These are phyloP conservation scores for Acrocyrtus sp. DNA, from an alignment of 2,888 invertebrate genomes.

Conservation along the genomic window DNA sequence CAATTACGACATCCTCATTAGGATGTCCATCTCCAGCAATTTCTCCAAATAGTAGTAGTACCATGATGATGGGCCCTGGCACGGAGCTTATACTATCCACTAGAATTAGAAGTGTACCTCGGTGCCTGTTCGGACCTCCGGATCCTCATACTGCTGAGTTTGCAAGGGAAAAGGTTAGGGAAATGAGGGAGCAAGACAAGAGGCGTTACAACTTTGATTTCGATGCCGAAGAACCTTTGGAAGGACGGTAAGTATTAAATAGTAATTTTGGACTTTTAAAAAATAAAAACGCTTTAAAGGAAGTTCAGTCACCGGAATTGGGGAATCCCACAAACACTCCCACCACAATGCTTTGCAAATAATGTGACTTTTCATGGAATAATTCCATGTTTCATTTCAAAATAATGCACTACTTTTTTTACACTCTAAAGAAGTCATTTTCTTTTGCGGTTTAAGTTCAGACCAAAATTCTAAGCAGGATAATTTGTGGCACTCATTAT, in stretches of 20 bases:
- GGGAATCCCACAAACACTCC: too few species aligned
- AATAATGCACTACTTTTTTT: too few species aligned
- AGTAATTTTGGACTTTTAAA: neutral
- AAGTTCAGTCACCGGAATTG: neutral
- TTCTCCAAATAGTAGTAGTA: conserved; percentile 27
- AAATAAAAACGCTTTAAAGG: too few species aligned
- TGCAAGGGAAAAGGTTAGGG: conserved; percentile 54
- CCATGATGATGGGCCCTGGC: neutral
- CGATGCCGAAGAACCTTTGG: conserved; percentile 54
- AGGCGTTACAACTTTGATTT: conserved; percentile 61
- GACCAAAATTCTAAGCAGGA: too few species aligned
- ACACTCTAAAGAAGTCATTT: too few species aligned
- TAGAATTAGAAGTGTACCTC: conserved; percentile 23
- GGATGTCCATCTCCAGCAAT: conserved; percentile 44
- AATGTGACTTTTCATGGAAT: neutral
- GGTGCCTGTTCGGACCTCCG: conserved; percentile 61
- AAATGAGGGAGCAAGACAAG: conserved; percentile 50
- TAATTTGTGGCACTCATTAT: too few species aligned
- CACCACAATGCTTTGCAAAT: too few species aligned
- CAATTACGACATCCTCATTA: conserved; percentile 17
- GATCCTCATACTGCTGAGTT: conserved; percentile 54
- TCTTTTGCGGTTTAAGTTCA: too few species aligned
- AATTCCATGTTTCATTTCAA: neutral
- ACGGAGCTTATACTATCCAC: conserved; percentile 29
- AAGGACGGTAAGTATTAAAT: conserved; percentile 57